These are phyloP conservation scores for Crax fasciolata DNA, from an alignment of 2,797 vertebrate species.

Conservation along the genomic window DNA sequence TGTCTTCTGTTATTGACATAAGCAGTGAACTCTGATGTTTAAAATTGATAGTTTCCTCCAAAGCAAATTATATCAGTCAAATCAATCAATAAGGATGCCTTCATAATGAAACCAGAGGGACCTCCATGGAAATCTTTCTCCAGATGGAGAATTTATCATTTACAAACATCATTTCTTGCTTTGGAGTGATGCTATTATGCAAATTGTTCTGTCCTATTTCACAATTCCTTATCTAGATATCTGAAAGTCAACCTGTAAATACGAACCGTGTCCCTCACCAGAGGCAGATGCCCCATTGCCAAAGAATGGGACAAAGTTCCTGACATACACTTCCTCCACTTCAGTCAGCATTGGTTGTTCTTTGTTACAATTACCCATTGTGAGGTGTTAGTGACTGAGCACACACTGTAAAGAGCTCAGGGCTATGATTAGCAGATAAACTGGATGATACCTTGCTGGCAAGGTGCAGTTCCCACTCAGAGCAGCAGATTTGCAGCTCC, in stretches of 20 bases:
- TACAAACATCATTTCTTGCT: not conserved
- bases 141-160: not conserved
- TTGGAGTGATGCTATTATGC: not conserved
- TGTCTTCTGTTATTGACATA: not conserved
- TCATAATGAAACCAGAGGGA: constrained; percentile 27
- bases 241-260: not conserved
- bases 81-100: constrained; percentile 38
- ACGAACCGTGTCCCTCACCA: not conserved
- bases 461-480: not conserved
- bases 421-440: not conserved
- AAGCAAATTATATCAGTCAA: constrained; percentile 38
- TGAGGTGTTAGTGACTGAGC: not conserved
- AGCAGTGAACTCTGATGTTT: not conserved
- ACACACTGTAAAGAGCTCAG: not conserved
- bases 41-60: constrained; percentile 41
- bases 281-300: accelerated
- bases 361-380: not conserved
- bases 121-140: not conserved
- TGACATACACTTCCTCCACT: not conserved
- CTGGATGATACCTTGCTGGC: not conserved
- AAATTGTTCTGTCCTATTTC: not conserved
- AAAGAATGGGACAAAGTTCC: not conserved
- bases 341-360: not conserved
- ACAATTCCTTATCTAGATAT: not conserved
- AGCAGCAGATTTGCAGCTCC: not conserved